Conservation (phyloP, 2,113 vertebrate genomes). For the Anseranas semipalmata region DNA sequence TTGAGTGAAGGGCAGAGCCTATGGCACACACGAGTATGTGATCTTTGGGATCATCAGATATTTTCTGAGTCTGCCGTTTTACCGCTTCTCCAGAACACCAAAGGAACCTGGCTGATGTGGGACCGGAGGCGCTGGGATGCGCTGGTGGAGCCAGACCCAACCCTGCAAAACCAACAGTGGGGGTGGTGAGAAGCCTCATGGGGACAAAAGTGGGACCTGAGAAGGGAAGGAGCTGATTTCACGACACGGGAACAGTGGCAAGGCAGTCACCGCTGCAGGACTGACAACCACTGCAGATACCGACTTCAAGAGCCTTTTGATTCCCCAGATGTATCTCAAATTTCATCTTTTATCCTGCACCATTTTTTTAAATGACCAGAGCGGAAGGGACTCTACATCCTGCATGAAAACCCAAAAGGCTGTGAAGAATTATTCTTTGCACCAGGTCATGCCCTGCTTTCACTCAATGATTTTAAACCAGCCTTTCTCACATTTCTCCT, state of each 20-base stretch:
- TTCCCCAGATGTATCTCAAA: not conserved
- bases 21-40: rapidly evolving
- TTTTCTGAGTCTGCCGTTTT: not conserved
- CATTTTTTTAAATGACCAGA: not conserved
- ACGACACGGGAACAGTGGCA: rapidly evolving
- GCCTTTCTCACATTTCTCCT: not conserved
- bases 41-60: not conserved
- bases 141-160: not conserved
- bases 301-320: not conserved
- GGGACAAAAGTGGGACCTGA: not conserved
- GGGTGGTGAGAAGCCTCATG: not conserved
- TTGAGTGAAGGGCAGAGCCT: not conserved
- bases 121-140: not conserved
- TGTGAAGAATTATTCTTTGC: not conserved
- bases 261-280: not conserved
- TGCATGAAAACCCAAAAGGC: not conserved
- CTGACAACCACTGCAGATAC: not conserved
- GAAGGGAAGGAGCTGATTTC: not conserved
- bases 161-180: not conserved
- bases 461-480: not conserved
- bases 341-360: not conserved
- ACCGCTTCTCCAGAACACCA: not conserved
- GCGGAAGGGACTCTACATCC: not conserved
- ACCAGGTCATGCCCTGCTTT: not conserved
- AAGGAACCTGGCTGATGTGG: not conserved